phyloP scores from a whole-genome alignment of 53 echinoderm and acorn worm genomes.

The Zoroaster sp. region DNA sequence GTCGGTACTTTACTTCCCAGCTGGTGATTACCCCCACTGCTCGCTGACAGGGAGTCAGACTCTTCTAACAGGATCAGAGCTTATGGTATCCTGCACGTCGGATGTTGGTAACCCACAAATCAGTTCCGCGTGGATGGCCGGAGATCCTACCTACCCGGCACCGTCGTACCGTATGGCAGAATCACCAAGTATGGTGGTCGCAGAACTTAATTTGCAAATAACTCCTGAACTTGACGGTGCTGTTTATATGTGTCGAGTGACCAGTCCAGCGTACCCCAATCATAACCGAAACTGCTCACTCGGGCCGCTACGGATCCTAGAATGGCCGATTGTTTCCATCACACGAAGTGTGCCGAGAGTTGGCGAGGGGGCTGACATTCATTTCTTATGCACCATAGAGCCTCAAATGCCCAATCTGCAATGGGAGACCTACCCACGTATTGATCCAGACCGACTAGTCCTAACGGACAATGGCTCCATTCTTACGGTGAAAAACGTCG shows the following conservation, averaged over 20 bases:
- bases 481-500: constrained; percentile 18
- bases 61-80: constrained; percentile 5
- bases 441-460: background rate
- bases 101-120: constrained; percentile 40
- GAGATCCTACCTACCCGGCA: background rate
- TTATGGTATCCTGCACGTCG: constrained; percentile 15
- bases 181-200: background rate
- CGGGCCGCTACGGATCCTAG: constrained; percentile 30
- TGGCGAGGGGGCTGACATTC: constrained; percentile 6
- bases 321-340: constrained; percentile 23
- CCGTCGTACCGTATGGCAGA: background rate
- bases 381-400: constrained; percentile 13
- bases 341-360: constrained; percentile 3
- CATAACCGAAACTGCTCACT: background rate
- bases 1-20: constrained; percentile 37
- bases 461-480: constrained; percentile 10
- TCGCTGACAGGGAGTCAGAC: constrained; percentile 13
- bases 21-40: background rate
- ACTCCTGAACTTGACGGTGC: background rate
- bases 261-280: constrained; percentile 3
- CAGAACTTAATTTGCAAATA: background rate
- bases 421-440: constrained; percentile 13
- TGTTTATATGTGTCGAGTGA: background rate
- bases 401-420: background rate
- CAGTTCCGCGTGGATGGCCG: constrained; percentile 1